phyloP scores from a whole-genome alignment of 1,140 invertebrate species.

The Hylaeus anthracinus region DNA sequence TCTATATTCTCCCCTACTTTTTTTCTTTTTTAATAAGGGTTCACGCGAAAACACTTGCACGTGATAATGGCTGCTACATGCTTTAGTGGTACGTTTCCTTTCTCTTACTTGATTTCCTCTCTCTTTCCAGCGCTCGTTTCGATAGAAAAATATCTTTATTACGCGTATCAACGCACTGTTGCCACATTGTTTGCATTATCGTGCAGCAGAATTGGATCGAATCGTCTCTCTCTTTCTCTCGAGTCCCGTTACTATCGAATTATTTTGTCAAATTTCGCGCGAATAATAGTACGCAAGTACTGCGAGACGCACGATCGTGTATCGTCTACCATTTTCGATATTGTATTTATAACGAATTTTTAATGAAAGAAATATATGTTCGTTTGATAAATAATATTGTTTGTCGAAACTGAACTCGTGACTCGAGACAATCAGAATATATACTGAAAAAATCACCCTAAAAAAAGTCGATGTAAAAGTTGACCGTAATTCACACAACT shows the following conservation, averaged over 20 bases:
- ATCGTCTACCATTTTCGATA: background rate
- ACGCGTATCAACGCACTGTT: conserved; percentile 41
- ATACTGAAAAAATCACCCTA: background rate
- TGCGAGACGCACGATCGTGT: too few species aligned
- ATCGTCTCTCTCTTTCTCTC: background rate
- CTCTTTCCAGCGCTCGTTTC: conserved; percentile 9
- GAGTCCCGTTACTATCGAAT: background rate
- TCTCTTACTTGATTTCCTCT: conserved; percentile 20
- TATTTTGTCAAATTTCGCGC: background rate
- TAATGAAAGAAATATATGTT: background rate
- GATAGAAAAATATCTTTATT: conserved; percentile 49
- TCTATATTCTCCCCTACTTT: conserved; percentile 2
- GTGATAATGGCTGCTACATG: conserved; percentile 74
- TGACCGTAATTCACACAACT: background rate
- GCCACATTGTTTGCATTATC: conserved; percentile 37
- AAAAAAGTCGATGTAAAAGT: background rate
- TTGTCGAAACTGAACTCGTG: background rate
- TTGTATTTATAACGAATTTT: background rate
- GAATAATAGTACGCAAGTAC: too few species aligned
- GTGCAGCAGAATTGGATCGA: conserved; percentile 13
- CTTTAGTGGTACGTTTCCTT: conserved; percentile 72
- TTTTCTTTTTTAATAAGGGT: conserved; percentile 32
- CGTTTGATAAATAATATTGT: too few species aligned
- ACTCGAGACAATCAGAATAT: background rate
- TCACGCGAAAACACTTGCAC: conserved; percentile 32